These are phyloP conservation scores for Linnaemya vulpina DNA, from an alignment of 2,888 invertebrate species.

Conservation along the genomic window DNA sequence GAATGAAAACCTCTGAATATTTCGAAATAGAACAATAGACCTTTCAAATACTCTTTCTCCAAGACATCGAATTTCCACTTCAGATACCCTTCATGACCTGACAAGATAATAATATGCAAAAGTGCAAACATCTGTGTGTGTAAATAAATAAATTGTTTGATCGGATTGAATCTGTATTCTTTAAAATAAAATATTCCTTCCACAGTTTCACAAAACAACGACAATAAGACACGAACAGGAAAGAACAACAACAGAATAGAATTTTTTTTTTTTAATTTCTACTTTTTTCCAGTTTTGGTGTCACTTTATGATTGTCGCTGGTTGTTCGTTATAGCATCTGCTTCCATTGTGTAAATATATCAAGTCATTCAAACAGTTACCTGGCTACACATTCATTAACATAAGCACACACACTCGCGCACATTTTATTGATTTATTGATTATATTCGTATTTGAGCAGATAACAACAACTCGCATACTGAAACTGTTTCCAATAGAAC, in stretches of 20 bases:
- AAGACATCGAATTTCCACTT: not conserved
- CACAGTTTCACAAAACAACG: not conserved
- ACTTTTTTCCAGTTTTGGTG: conserved; percentile 31
- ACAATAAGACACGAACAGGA: not conserved
- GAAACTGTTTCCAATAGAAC: conserved; percentile 23
- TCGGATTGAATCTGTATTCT: not conserved
- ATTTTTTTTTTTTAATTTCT: conserved; percentile 37
- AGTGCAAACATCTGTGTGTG: not conserved
- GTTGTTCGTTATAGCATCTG: conserved; percentile 22
- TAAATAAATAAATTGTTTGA: not conserved
- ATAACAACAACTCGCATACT: conserved; percentile 28
- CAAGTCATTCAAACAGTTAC: conserved; percentile 7
- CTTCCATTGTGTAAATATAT: conserved; percentile 29
- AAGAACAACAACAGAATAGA: conserved; percentile 5
- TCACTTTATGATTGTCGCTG: conserved; percentile 12
- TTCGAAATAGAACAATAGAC: too few relatives aligned
- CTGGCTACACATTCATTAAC: conserved; percentile 7
- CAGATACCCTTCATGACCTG: not conserved
- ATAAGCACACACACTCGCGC: conserved; percentile 54
- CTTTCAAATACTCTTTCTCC: not conserved
- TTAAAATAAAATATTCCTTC: conserved; percentile 24
- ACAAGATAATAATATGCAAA: conserved; percentile 25
- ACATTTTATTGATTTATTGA: conserved; percentile 69
- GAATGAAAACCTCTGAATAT: not conserved
- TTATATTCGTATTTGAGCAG: conserved; percentile 33